These are phyloP conservation scores for Morone chrysops DNA, from an alignment of 2,113 vertebrate species.

Conservation along the genomic window DNA sequence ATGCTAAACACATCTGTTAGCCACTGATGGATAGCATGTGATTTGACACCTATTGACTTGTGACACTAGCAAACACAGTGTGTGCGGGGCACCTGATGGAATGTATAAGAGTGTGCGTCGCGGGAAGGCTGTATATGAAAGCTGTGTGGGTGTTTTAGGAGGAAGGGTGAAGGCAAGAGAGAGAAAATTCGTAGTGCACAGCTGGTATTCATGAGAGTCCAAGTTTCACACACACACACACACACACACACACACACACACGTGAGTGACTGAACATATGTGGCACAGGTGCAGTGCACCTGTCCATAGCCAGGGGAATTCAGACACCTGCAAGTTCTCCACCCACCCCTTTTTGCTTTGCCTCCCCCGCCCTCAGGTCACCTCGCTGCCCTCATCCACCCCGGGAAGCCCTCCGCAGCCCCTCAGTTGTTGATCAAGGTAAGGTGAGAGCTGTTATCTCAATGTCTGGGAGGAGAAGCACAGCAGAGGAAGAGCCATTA, in stretches of 20 bases:
- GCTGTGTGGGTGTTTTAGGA: conserved; percentile 10
- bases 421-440: conserved; percentile 57
- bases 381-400: conserved; percentile 45
- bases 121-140: conserved; percentile 2
- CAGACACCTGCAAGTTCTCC: conserved; percentile 70
- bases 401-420: conserved; percentile 21
- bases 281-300: conserved; percentile 76
- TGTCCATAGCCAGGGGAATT: conserved; percentile 64
- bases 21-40: conserved; percentile 28
- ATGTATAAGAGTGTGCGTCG: conserved; percentile 14
- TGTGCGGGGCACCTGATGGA: background rate
- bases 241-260: too few relatives aligned
- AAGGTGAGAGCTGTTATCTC: conserved; percentile 76
- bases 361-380: conserved; percentile 62
- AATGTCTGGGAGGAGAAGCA: conserved; percentile 63
- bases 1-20: conserved; percentile 21
- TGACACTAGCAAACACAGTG: conserved; percentile 5
- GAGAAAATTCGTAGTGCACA: conserved; percentile 53
- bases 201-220: conserved; percentile 45
- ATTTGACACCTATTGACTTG: conserved; percentile 26
- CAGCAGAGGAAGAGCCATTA: conserved; percentile 57
- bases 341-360: conserved; percentile 41
- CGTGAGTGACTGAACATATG: conserved; percentile 38
- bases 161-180: conserved; percentile 10
- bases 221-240: background rate